phyloP scores from a whole-genome alignment of 2,888 invertebrate genomes.

The Zeuzera pyrina region DNA sequence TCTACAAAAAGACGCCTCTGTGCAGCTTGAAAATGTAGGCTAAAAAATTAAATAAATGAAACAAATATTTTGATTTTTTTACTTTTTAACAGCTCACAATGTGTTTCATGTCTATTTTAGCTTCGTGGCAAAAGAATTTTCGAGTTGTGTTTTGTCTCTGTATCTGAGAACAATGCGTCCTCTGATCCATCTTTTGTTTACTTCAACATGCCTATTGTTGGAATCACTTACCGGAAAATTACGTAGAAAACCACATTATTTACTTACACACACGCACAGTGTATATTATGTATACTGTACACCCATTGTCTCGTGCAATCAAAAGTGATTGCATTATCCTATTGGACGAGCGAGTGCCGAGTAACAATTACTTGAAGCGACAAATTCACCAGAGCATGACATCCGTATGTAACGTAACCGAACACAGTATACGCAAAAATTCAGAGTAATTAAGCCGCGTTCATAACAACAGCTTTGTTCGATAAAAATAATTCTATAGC shows the following conservation, averaged over 20 bases:
- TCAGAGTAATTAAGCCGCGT: no score
- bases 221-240: conserved; percentile 61
- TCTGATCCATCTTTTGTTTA: conserved; percentile 39
- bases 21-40: no score
- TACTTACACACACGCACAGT: conserved; percentile 19
- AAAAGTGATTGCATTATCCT: conserved; percentile 2
- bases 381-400: conserved; percentile 38
- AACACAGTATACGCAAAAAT: conserved; percentile 15
- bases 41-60: no score
- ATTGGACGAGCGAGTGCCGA: conserved; percentile 35
- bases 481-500: no score
- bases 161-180: conserved; percentile 40
- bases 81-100: no score
- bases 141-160: conserved; percentile 1
- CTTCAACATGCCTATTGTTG: conserved; percentile 50
- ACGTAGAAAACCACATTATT: conserved; percentile 36
- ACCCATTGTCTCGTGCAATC: conserved; percentile 20
- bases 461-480: no score
- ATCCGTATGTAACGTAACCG: conserved; percentile 25
- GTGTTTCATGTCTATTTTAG: not conserved
- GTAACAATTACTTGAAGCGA: conserved; percentile 41
- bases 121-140: not conserved
- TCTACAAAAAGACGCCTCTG: no score
- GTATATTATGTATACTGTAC: conserved; percentile 18
- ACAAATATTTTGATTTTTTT: no score